Evolutionary conservation across 2,888 invertebrate species (phyloP), one percentile per base, ranked within the genome.

Genomic region (Nymphalis urticae): DNA sequence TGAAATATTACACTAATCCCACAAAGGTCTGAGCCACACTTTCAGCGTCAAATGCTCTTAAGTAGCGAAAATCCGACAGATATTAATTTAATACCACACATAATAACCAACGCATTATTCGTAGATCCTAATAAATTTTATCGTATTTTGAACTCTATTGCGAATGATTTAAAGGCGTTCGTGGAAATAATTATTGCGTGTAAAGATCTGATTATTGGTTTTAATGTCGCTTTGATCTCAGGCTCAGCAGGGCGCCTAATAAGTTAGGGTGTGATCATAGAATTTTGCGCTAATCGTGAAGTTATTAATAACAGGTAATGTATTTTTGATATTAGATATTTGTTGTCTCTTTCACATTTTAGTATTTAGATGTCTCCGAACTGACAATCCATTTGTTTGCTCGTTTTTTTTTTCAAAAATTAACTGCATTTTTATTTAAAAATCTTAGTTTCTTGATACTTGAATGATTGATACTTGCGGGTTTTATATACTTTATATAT

Each of bases 41-140:
- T 85, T 76, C 77, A 84, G 88, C 87, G 87, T 89, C 87, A 85
- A 86, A 86, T 84, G 79, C 79, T 82, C 81, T 81, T 82, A 85
- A 83, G 82, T 79, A 79, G 76, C 81, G 77, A 79, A 83, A 85
- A 87, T 82, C 85, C 82, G 84, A 78, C 82, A 81, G 81, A 84
- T 88, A 89, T 88, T 89, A 88, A 89, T 87, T 86, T 82, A 81
- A 74, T 82, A 80, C 82, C 80, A 74, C 79, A 79, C 73, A 75
- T 72, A 17, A 17, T 51, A 48, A 61, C 68, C 58, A 64, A 48
- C 69, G 73, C 68, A 70, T 51, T 59, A 59, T 48, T 9, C 32
- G 1, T 19, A 51, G 13, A 16, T 3, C 7, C 1, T 27, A 2
- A 32, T 7, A 56, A n/a, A 36, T n/a, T 21, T 17, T 1, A 17